These are phyloP conservation scores for Okapia johnstoni DNA, from an alignment of 2,113 vertebrate species.

Conservation along the genomic window DNA sequence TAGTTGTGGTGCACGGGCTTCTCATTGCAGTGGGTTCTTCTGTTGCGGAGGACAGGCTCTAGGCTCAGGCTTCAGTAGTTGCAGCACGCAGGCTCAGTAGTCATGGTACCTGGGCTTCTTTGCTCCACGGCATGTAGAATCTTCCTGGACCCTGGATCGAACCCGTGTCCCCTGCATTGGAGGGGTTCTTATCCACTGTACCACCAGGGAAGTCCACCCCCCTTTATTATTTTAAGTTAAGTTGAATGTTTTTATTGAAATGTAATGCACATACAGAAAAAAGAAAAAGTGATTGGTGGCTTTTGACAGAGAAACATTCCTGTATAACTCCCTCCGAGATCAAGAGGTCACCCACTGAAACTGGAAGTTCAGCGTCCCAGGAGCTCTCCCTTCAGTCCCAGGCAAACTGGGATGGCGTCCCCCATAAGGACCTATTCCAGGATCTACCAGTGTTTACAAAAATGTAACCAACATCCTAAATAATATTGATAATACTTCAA, in stretches of 20 bases:
- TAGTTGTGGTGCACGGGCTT: rapidly evolving
- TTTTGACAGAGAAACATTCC: not conserved
- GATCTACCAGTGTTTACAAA: not conserved
- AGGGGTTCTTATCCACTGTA: not conserved
- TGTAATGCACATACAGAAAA: not conserved
- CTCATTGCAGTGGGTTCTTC: not conserved
- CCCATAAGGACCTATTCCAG: not conserved
- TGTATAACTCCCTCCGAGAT: not conserved
- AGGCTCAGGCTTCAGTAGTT: not conserved
- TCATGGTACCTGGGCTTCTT: not conserved
- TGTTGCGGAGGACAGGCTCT: not conserved
- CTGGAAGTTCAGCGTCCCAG: not conserved
- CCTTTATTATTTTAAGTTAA: not conserved
- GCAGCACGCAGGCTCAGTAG: not conserved
- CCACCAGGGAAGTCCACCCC: not conserved
- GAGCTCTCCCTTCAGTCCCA: not conserved
- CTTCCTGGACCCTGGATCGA: not conserved
- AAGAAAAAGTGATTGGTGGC: not conserved
- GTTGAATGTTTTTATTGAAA: not conserved
- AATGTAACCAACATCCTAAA: not conserved
- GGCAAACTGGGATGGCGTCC: not conserved
- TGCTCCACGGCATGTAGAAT: not conserved
- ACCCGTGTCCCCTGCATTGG: not conserved
- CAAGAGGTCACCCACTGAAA: not conserved
- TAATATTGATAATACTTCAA: not conserved